Evolutionary conservation across 1,140 invertebrate genomes (phyloP), one percentile per base, ranked within the genome.

Genomic region (Geopemphigus sp.): DNA sequence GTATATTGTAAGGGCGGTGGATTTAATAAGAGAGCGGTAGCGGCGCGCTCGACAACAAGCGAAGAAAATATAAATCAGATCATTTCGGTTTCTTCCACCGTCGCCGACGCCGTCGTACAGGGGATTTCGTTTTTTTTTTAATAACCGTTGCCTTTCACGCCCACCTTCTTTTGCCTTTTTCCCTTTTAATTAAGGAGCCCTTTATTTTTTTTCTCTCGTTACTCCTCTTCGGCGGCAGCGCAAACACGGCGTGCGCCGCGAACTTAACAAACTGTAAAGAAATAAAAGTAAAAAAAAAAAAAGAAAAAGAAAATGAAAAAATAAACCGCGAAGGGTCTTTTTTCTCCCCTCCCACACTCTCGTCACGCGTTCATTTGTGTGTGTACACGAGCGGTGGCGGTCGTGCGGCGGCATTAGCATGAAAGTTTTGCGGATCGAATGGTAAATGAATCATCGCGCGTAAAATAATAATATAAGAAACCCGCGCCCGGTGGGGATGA

Each of bases 231-330:
- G n/a, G 29, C 22, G 73, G 32, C 32, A 22, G 29, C 45, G 56
- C 74, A 78, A 78, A 78, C 57, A 78, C 59, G 56, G 26, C 74
- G 32, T 8, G 39, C 1, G 24, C 19, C 39, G 19, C 17, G 32
- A 78, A 78, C 74, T 78, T 78, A 78, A 78, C 74, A 78, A 78
- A 78, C 74, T 78, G 74, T 78, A 78, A 78, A 78, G 72, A 39
- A 74, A 17, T 39, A 39, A 63, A 61, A 59, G 39, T 19, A 50
- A 63, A 78, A 50, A 12, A 50, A 50, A 50, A 11, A 50, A 50
- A 12, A 12, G 12, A 12, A 50, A 12, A 1, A 50, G 12, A 12
- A 50, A 50, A 12, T 8, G 12, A 8, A 12, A 50, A 8, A 50
- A 74, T 61, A 78, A 78, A 78, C 74, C 57, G 17, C 74, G 59